A percentile compares a stretch with the other conserved stretches of the same genome.
Evolutionary conservation across 1,140 invertebrate species (phyloP).

Genomic region (Maconellicoccus hirsutus): DNA sequence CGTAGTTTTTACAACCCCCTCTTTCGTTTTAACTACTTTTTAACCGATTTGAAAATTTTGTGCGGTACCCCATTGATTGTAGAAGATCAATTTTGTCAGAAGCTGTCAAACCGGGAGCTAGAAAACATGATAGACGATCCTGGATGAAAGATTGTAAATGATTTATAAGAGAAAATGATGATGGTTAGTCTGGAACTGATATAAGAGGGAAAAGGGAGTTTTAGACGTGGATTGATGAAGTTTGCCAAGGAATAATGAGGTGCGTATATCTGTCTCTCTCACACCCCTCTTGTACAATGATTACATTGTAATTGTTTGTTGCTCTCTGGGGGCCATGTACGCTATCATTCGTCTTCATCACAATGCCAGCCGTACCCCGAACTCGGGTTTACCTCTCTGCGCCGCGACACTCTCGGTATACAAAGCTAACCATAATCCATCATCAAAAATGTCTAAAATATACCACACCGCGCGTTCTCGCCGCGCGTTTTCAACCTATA

Average conservation of each 20-base stretch:
- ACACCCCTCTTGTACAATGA: constrained; percentile 21
- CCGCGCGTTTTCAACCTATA: not conserved
- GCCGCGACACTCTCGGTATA: not conserved
- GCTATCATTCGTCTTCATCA: constrained; percentile 22
- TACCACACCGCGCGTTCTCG: constrained; percentile 3
- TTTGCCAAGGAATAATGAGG: constrained; percentile 20
- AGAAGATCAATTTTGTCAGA: constrained; percentile 22
- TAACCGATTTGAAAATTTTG: too few species aligned
- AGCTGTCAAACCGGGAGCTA: constrained; percentile 19
- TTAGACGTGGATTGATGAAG: constrained; percentile 20
- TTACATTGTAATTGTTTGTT: constrained; percentile 22
- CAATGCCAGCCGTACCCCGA: constrained; percentile 14
- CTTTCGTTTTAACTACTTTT: too few species aligned
- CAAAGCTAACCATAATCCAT: constrained; percentile 19
- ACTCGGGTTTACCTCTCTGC: not conserved
- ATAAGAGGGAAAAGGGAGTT: constrained; percentile 19
- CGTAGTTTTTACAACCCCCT: too few species aligned
- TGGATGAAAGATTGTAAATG: constrained; percentile 22
- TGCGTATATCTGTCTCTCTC: constrained; percentile 20
- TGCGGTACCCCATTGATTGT: too few species aligned
- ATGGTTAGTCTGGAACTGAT: constrained; percentile 17
- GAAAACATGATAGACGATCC: constrained; percentile 22
- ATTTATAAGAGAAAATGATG: constrained; percentile 22
- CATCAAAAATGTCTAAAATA: constrained; percentile 22
- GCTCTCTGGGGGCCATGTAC: constrained; percentile 20